These are phyloP conservation scores for Habropoda laboriosa DNA, from an alignment of 1,140 invertebrate genomes.

Conservation along the genomic window DNA sequence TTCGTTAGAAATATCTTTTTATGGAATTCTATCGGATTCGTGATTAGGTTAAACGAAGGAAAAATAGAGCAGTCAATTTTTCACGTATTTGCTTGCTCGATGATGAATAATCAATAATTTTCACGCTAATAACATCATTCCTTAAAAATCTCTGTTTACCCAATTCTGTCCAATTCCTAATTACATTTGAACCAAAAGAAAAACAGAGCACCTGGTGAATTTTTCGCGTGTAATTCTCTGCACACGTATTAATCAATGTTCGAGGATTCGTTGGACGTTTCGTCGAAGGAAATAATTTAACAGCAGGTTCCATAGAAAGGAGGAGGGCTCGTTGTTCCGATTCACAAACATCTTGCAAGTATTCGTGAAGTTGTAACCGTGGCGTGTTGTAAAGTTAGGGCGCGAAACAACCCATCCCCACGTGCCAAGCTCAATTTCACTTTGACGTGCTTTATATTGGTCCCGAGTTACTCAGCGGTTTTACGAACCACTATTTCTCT, in stretches of 20 bases:
- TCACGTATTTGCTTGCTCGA: no score
- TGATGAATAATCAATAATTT: no score
- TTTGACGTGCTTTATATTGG: constrained; percentile 60
- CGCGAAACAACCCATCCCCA: constrained; percentile 49
- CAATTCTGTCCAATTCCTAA: no score
- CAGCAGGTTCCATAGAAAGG: no score
- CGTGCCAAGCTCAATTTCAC: constrained; percentile 56
- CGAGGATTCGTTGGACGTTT: background rate
- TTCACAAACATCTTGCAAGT: constrained; percentile 15
- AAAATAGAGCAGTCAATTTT: background rate
- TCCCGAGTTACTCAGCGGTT: constrained; percentile 54
- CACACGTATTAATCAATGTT: background rate
- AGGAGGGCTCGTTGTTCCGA: background rate
- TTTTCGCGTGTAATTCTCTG: no score
- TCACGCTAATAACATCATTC: no score
- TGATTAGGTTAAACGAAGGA: background rate
- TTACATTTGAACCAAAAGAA: no score
- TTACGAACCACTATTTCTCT: constrained; percentile 42
- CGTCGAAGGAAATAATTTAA: background rate
- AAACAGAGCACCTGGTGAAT: no score
- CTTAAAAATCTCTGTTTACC: no score
- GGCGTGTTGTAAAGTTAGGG: constrained; percentile 39
- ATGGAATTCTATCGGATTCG: background rate
- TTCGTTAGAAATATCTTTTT: no score
- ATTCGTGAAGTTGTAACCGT: constrained; percentile 36